A percentile compares a stretch with the other conserved stretches of the same genome.
phyloP scores from a whole-genome alignment of 2,797 vertebrate species.

The Bradypodion ventrale region DNA sequence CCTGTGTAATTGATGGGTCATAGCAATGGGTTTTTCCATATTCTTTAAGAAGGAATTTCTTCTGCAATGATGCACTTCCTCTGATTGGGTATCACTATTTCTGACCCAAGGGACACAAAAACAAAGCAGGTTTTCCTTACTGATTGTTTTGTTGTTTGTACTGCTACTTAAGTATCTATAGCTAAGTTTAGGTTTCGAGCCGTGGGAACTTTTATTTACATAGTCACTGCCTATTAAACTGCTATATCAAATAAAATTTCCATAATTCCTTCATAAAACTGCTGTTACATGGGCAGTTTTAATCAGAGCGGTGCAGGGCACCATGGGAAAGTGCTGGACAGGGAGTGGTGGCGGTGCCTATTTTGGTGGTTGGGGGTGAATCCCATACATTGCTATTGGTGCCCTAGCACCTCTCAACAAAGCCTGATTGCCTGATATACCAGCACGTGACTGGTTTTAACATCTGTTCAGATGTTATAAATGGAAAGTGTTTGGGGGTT shows the following conservation, averaged over 20 bases:
- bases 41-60: conserved; percentile 55
- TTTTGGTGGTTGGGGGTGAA: too few relatives aligned
- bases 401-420: too few relatives aligned
- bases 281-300: too few relatives aligned
- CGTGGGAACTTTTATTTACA: background rate
- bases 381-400: too few relatives aligned
- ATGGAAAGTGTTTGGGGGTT: background rate
- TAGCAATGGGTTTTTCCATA: conserved; percentile 56
- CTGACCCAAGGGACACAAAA: background rate
- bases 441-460: too few relatives aligned
- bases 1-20: background rate
- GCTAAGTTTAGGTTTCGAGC: background rate
- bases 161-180: conserved; percentile 23
- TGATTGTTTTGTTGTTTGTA: background rate
- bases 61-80: conserved; percentile 18
- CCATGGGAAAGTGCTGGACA: too few relatives aligned
- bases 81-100: background rate
- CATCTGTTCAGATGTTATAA: too few relatives aligned
- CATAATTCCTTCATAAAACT: background rate
- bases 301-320: too few relatives aligned
- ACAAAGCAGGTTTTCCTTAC: background rate
- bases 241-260: conserved; percentile 30
- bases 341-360: too few relatives aligned
- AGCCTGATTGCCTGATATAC: too few relatives aligned
- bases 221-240: conserved; percentile 20